These are phyloP conservation scores for Idaea aversata DNA, from an alignment of 2,888 invertebrate genomes.

Conservation along the genomic window DNA sequence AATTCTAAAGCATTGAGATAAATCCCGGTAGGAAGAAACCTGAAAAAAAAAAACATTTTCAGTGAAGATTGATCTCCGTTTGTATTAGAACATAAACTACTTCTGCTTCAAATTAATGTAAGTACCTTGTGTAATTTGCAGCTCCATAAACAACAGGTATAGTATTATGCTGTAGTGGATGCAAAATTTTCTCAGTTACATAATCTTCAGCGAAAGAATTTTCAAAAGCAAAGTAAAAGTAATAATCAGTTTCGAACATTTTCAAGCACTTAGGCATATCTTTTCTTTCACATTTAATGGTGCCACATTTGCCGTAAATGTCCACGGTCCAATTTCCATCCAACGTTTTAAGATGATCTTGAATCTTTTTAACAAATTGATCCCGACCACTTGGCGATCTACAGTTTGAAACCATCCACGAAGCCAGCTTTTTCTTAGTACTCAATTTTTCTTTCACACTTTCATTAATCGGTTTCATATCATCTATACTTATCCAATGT, in stretches of 20 bases:
- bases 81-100: neutral
- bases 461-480: slow-evolving; percentile 40
- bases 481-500: slow-evolving; percentile 40
- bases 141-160: slow-evolving; percentile 61
- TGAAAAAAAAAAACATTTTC: slow-evolving; percentile 28
- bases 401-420: slow-evolving; percentile 60
- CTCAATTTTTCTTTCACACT: slow-evolving; percentile 37
- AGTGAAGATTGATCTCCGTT: neutral
- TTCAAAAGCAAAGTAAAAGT: slow-evolving; percentile 60
- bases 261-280: slow-evolving; percentile 37
- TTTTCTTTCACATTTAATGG: slow-evolving; percentile 33
- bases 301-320: slow-evolving; percentile 51
- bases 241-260: slow-evolving; percentile 46
- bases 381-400: slow-evolving; percentile 36
- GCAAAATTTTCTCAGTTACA: slow-evolving; percentile 59
- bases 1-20: slow-evolving; percentile 35
- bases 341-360: slow-evolving; percentile 34
- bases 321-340: slow-evolving; percentile 37
- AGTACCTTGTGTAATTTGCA: slow-evolving; percentile 59
- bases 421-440: slow-evolving; percentile 46
- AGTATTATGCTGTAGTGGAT: slow-evolving; percentile 45
- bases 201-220: slow-evolving; percentile 57
- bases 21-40: slow-evolving; percentile 41
- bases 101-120: too few species aligned
- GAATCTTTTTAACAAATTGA: slow-evolving; percentile 33